Evolutionary conservation across 2,113 vertebrate genomes (phyloP).

Genomic region (Delphinapterus leucas): DNA sequence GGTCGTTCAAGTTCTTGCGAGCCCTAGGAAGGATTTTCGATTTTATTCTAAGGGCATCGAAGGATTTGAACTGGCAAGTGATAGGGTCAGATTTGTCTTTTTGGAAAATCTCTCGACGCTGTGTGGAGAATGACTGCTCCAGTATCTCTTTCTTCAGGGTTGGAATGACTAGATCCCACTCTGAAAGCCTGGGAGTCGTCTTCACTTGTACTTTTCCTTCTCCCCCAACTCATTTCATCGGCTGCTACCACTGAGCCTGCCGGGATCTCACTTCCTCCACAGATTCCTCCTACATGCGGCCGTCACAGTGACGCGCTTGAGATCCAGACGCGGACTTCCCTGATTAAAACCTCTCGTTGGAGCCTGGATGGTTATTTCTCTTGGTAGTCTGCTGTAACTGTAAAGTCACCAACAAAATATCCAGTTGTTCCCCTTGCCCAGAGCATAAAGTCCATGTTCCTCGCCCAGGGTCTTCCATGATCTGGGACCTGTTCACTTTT

Average conservation of each 20-base stretch:
- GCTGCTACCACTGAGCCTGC: rapidly evolving
- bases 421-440: not conserved
- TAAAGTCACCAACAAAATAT: not conserved
- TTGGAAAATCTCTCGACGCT: not conserved
- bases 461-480: not conserved
- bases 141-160: not conserved
- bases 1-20: not conserved
- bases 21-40: not conserved
- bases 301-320: no score
- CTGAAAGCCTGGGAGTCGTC: not conserved
- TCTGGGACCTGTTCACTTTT: not conserved
- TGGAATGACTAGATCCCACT: not conserved
- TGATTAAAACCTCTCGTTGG: no score
- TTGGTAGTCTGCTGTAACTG: not conserved
- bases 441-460: not conserved
- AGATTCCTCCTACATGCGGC: not conserved
- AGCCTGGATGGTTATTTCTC: not conserved
- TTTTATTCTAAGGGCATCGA: not conserved
- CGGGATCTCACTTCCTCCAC: not conserved
- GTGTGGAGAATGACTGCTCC: not conserved
- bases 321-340: not conserved
- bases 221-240: not conserved
- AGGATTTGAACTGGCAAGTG: not conserved
- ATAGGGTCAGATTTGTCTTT: not conserved
- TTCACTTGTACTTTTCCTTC: not conserved